Evolutionary conservation across 92 coral and sea anemone genomes (phyloP).

Genomic region (Paragorgia papillata): DNA sequence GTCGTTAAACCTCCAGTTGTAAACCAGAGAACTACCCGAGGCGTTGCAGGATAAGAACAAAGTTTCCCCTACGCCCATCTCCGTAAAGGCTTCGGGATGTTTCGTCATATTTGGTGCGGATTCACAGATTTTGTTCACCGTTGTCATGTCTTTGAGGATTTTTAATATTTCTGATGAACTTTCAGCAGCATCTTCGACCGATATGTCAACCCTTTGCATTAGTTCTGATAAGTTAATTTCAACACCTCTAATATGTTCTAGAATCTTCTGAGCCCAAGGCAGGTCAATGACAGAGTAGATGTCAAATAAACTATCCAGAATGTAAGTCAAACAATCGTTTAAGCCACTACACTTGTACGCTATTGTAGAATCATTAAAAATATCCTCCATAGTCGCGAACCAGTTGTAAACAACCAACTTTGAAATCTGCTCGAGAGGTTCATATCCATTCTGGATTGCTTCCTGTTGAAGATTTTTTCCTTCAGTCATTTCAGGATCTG

Average conservation of each 20-base stretch:
- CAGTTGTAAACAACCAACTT: slow-evolving; percentile 60
- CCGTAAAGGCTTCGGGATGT: slow-evolving; percentile 64
- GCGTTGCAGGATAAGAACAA: slow-evolving; percentile 65
- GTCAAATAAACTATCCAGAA: slow-evolving; percentile 55
- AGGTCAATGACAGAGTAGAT: slow-evolving; percentile 61
- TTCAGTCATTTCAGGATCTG: slow-evolving; percentile 47
- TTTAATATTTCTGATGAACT: slow-evolving; percentile 46
- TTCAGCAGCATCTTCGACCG: slow-evolving; percentile 49
- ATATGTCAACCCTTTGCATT: slow-evolving; percentile 41
- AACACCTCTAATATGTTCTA: slow-evolving; percentile 25
- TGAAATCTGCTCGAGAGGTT: slow-evolving; percentile 45
- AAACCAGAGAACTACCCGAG: slow-evolving; percentile 42
- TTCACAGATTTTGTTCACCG: slow-evolving; percentile 62
- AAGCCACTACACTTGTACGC: slow-evolving; percentile 63
- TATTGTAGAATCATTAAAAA: slow-evolving; percentile 54
- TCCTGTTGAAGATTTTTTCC: slow-evolving; percentile 18
- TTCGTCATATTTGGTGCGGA: slow-evolving; percentile 71
- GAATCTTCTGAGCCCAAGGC: slow-evolving; percentile 51
- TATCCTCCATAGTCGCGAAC: slow-evolving; percentile 69
- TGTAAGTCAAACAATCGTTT: slow-evolving; percentile 61
- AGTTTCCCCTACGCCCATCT: slow-evolving; percentile 54
- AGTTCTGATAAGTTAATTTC: slow-evolving; percentile 38
- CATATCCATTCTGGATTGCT: slow-evolving; percentile 23
- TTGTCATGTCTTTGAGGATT: slow-evolving; percentile 48
- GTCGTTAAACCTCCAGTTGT: slow-evolving; percentile 67